These are phyloP conservation scores for Ceraclea dissimilis DNA, from an alignment of 2,888 invertebrate genomes.

Conservation along the genomic window DNA sequence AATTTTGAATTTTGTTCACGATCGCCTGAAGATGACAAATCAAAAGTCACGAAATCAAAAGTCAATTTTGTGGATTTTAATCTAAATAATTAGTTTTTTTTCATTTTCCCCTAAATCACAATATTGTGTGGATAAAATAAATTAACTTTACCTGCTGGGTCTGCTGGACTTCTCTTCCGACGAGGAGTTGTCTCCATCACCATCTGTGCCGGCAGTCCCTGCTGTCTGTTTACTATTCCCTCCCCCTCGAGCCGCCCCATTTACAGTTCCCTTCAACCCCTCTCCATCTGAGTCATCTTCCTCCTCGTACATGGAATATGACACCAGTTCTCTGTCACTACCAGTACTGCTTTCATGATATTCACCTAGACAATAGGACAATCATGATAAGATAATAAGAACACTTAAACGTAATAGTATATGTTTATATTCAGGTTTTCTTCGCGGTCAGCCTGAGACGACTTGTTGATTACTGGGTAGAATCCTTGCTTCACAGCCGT, in stretches of 20 bases:
- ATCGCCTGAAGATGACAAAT: no score
- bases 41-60: no score
- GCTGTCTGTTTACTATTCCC: conserved; percentile 14
- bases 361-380: conserved; percentile 36
- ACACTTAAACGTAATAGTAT: no score
- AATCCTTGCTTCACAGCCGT: no score
- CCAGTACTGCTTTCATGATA: conserved; percentile 48
- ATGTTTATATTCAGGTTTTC: no score
- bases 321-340: conserved; percentile 40
- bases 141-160: conserved; percentile 44
- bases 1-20: neutral
- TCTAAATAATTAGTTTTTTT: no score
- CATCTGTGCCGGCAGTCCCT: conserved; percentile 22
- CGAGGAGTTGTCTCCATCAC: conserved; percentile 23
- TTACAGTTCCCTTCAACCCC: conserved; percentile 23
- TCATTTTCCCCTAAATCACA: no score
- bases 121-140: no score
- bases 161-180: conserved; percentile 24
- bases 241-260: conserved; percentile 6
- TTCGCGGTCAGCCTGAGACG: no score
- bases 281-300: conserved; percentile 46
- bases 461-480: no score
- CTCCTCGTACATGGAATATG: conserved; percentile 32
- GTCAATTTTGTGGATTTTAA: no score
- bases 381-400: no score